These are phyloP conservation scores for Camelus bactrianus DNA, from an alignment of 2,113 vertebrate genomes.

Conservation along the genomic window DNA sequence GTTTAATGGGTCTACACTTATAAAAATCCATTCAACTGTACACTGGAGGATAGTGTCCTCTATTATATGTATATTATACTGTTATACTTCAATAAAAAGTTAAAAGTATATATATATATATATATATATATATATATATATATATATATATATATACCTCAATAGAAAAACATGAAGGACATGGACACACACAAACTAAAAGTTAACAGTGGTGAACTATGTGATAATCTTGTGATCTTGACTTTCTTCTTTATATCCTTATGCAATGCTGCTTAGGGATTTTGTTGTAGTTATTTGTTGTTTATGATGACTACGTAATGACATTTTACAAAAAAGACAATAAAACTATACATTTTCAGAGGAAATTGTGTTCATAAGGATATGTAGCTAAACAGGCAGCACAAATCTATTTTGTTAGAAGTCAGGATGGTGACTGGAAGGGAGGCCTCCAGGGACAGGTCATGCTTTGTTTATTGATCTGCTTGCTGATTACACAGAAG, in stretches of 20 bases:
- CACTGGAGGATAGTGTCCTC: background rate
- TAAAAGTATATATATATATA: background rate
- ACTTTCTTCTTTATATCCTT: constrained; percentile 18
- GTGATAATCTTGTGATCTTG: background rate
- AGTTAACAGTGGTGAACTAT: background rate
- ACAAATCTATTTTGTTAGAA: background rate
- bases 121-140: background rate
- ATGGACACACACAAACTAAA: background rate
- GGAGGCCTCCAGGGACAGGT: background rate
- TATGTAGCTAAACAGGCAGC: constrained; percentile 4
- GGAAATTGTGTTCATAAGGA: background rate
- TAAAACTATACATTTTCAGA: background rate
- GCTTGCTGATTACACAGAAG: background rate
- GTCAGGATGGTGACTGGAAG: background rate
- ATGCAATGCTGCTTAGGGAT: background rate
- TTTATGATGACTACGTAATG: constrained; percentile 25
- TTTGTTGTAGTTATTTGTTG: background rate
- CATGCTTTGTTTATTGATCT: background rate
- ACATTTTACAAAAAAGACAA: constrained; percentile 27
- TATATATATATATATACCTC: background rate
- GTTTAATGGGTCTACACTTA: background rate
- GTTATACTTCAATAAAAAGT: background rate
- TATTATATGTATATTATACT: background rate
- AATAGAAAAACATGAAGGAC: background rate
- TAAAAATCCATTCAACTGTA: constrained; percentile 15